Base-by-base conservation (phyloP, 37 sponge, comb jelly and placozoan species). In the Lycopodina hypogea region DNA sequence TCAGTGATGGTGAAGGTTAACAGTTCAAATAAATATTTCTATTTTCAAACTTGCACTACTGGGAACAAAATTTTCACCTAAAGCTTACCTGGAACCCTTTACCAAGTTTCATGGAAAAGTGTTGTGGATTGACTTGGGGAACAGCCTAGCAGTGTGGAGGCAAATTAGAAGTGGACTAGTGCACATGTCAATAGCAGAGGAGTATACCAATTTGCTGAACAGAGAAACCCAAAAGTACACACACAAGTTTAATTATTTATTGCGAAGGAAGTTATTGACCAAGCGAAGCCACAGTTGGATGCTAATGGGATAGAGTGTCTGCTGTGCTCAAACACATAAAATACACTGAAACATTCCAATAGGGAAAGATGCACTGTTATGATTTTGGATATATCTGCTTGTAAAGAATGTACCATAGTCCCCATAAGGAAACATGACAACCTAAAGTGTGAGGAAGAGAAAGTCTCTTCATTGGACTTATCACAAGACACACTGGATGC, bases 21-120 rank as follows among this genome's bases (percentile, higher is more conserved):
- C 81, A 81, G 61, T 81, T 81, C 28, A 81, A 81, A 71, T 73
- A 81, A 61, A 71, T 63, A 71, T 37, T 59, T 40, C n/a, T 81
- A 0, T 81, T 81, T 41, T 81, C 62, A 23, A 81, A 81, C 71
- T 37, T 81, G 42, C 42, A 81, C 26, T 28, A 35, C 15, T 81
- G 81, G n/a, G 81, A 81, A 33, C 56, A 79, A 21, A 70, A 79
- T 9, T 70, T 68, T 30, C 55, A 45, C 58, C 26, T 79, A 17
- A 68, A 15, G 37, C 39, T 79, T 19, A 51, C 6, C 3, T 79
- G 80, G 80, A 79, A 79, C 29, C 68, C 36, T 79, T 79, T 68
- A 70, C 80, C 4, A 79, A 69, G 3, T 79, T 70, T 40, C 80
- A 79, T 79, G 80, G 80, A 1, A 79, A 79, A 38, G 70, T 22